phyloP scores from a whole-genome alignment of 1,140 invertebrate species.

The Helicorthomorpha holstii region DNA sequence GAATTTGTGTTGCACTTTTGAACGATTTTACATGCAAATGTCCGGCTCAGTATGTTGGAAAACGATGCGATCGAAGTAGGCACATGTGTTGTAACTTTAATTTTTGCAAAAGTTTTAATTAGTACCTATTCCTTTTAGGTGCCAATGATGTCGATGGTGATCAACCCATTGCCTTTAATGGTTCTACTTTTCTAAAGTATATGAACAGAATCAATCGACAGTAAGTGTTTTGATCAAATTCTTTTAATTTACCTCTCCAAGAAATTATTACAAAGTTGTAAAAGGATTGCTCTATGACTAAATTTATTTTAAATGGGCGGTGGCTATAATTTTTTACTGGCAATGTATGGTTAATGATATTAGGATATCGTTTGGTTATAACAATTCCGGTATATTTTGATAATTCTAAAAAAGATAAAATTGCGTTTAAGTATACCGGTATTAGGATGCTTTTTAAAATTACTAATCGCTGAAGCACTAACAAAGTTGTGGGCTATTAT shows the following conservation, averaged over 20 bases:
- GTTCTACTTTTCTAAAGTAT: slow-evolving; percentile 42
- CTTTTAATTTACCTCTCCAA: background rate
- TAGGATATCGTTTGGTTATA: too few species aligned
- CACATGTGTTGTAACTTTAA: slow-evolving; percentile 6
- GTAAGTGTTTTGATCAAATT: slow-evolving; percentile 25
- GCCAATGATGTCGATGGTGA: slow-evolving; percentile 30
- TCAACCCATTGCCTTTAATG: slow-evolving; percentile 41
- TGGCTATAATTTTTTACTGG: too few species aligned
- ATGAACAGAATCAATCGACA: slow-evolving; percentile 37
- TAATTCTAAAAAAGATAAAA: too few species aligned
- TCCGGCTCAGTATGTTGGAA: slow-evolving; percentile 41
- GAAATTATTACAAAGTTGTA: too few species aligned
- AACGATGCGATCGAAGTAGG: slow-evolving; percentile 53
- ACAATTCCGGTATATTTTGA: too few species aligned
- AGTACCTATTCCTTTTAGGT: slow-evolving; percentile 8
- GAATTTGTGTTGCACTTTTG: slow-evolving; percentile 53
- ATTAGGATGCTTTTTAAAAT: too few species aligned
- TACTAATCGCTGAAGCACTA: too few species aligned
- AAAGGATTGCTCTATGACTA: too few species aligned
- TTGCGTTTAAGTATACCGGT: too few species aligned
- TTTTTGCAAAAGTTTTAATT: background rate
- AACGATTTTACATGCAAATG: slow-evolving; percentile 53
- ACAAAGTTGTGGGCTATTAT: too few species aligned
- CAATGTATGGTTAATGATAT: too few species aligned
- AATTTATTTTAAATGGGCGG: too few species aligned